These are phyloP conservation scores for Haemorhous mexicanus DNA, from an alignment of 2,113 vertebrate species.

Conservation along the genomic window DNA sequence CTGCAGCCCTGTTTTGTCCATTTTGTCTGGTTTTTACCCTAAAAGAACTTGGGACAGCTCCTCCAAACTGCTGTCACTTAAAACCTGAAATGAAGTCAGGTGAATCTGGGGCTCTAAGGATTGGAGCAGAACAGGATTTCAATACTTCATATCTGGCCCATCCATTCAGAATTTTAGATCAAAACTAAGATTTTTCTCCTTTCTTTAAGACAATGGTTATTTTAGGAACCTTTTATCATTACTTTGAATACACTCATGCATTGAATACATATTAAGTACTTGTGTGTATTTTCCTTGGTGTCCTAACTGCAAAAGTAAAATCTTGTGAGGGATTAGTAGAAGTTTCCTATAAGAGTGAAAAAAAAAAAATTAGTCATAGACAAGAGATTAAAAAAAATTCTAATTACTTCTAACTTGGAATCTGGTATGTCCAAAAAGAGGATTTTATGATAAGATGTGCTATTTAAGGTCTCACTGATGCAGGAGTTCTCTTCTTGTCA, in stretches of 20 bases:
- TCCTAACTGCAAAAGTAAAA: background rate
- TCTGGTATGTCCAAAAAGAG: background rate
- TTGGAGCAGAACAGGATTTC: background rate
- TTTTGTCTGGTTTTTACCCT: rapidly evolving
- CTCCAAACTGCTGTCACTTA: background rate
- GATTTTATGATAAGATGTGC: background rate
- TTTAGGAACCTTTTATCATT: background rate
- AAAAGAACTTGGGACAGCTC: background rate
- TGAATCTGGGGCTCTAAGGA: background rate
- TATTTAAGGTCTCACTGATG: background rate
- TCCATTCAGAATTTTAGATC: background rate
- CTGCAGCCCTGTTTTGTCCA: background rate
- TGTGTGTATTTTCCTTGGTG: background rate
- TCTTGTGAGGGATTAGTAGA: background rate
- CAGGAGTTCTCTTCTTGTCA: background rate
- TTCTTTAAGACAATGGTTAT: background rate
- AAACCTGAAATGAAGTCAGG: background rate
- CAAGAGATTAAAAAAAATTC: background rate
- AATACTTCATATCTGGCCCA: background rate
- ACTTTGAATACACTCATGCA: background rate
- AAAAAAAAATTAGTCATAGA: background rate
- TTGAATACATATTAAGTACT: background rate
- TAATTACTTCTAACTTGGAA: background rate
- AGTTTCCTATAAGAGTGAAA: background rate
- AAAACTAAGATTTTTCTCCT: background rate